Conservation (phyloP, 2,888 invertebrate species). For the Diplolepis rosae region DNA sequence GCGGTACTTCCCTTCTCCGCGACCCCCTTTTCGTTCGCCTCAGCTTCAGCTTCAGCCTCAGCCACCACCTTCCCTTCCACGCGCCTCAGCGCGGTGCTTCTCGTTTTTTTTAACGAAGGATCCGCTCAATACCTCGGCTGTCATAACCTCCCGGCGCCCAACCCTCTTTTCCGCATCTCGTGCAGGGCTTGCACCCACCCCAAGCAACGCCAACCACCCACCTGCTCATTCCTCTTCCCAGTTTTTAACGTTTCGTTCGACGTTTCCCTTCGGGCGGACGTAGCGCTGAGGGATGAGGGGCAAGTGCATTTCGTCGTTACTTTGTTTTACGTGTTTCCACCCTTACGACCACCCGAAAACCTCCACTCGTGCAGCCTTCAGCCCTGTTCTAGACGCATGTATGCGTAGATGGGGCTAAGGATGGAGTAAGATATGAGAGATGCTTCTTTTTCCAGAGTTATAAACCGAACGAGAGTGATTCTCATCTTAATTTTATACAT, state of each 20-base stretch:
- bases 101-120: slow-evolving; percentile 72
- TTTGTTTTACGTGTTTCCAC: slow-evolving; percentile 69
- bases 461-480: too few relatives aligned
- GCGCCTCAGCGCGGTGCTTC: slow-evolving; percentile 63
- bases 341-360: slow-evolving; percentile 48
- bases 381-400: slow-evolving; percentile 29
- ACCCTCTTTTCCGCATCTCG: slow-evolving; percentile 37
- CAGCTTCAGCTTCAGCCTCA: too few relatives aligned
- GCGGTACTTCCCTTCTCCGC: slow-evolving; percentile 39
- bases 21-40: slow-evolving; percentile 41
- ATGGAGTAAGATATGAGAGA: too few relatives aligned
- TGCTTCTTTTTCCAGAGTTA: too few relatives aligned
- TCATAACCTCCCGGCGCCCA: slow-evolving; percentile 70
- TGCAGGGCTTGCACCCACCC: slow-evolving; percentile 43
- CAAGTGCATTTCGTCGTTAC: slow-evolving; percentile 72
- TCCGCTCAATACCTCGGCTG: slow-evolving; percentile 74
- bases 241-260: slow-evolving; percentile 73
- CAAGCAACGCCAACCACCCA: slow-evolving; percentile 44
- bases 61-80: slow-evolving; percentile 49
- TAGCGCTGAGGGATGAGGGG: slow-evolving; percentile 52
- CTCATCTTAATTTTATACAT: too few relatives aligned
- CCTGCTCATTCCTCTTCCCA: slow-evolving; percentile 64
- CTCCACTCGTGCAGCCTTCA: slow-evolving; percentile 33
- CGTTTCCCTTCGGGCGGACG: slow-evolving; percentile 66
- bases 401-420: slow-evolving; percentile 31